phyloP scores from a whole-genome alignment of 2,113 vertebrate species.

The Mustelus asterias region DNA sequence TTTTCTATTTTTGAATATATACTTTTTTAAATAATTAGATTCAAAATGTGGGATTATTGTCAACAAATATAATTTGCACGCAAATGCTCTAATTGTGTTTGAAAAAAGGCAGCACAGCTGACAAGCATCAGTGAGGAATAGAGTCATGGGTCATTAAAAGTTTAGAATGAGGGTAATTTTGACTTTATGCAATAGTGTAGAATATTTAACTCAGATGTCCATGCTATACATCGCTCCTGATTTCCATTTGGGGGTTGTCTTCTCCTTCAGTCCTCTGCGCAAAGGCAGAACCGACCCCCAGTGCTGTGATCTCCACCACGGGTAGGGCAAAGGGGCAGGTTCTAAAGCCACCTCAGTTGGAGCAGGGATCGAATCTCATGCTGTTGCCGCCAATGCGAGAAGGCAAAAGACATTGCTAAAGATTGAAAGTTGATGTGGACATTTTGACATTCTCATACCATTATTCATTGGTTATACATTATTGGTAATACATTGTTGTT shows the following conservation, averaged over 20 bases:
- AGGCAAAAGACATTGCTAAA: background rate
- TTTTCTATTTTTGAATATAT: background rate
- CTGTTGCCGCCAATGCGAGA: no score
- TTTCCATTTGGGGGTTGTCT: background rate
- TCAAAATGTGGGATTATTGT: background rate
- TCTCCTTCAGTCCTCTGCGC: background rate
- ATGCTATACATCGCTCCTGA: background rate
- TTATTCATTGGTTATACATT: background rate
- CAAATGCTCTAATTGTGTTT: background rate
- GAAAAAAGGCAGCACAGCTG: background rate
- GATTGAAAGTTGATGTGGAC: background rate
- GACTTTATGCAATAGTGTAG: background rate
- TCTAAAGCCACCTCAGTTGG: no score
- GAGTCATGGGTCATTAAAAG: background rate
- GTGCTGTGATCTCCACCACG: background rate
- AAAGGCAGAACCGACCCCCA: background rate
- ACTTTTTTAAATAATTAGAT: background rate
- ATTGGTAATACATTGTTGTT: no score
- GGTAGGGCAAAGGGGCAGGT: no score
- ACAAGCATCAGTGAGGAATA: background rate
- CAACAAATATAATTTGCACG: background rate
- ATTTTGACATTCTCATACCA: background rate
- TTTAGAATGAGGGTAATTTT: slow-evolving; percentile 16
- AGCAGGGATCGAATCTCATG: no score
- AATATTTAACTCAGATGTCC: background rate